Percentiles rank a stretch among this genome's conserved stretches.
Evolutionary conservation across 2,113 vertebrate genomes (phyloP).

Genomic region (Albula goreensis): DNA sequence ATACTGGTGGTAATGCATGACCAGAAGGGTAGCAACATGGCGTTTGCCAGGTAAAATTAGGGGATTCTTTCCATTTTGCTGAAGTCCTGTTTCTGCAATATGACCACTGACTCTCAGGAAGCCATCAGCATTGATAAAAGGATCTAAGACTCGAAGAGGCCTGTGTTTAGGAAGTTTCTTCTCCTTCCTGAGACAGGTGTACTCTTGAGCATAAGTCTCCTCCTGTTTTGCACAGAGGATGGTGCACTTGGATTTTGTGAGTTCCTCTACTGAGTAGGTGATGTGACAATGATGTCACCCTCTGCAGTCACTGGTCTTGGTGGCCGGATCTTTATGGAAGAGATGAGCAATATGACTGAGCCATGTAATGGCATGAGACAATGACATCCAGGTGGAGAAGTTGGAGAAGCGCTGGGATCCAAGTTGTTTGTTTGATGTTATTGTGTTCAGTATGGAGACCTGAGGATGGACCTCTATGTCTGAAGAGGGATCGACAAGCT

Average conservation of each 20-base stretch:
- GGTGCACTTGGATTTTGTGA: neutral
- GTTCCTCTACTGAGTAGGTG: neutral
- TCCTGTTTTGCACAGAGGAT: conserved; percentile 25
- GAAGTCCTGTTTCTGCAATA: too few species aligned
- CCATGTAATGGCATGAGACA: conserved; percentile 7
- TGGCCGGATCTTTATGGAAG: too few species aligned
- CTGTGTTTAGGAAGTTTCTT: conserved; percentile 24
- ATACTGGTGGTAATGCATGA: conserved; percentile 29
- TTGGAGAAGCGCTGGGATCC: neutral
- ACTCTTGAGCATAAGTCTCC: conserved; percentile 31
- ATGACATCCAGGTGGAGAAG: conserved; percentile 27
- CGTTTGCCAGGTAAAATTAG: too few species aligned
- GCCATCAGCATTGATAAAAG: neutral
- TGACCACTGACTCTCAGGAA: too few species aligned
- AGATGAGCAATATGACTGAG: neutral
- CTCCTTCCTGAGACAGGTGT: neutral
- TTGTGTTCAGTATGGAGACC: too few species aligned
- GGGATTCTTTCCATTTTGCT: too few species aligned
- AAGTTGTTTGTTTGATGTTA: neutral
- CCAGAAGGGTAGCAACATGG: too few species aligned
- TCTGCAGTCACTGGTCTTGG: too few species aligned
- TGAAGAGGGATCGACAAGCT: too few species aligned
- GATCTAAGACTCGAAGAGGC: conserved; percentile 30
- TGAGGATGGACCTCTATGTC: too few species aligned
- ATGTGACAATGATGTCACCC: conserved; percentile 8